Conservation (phyloP, 2,113 vertebrate species). For the Aepyceros melampus region DNA sequence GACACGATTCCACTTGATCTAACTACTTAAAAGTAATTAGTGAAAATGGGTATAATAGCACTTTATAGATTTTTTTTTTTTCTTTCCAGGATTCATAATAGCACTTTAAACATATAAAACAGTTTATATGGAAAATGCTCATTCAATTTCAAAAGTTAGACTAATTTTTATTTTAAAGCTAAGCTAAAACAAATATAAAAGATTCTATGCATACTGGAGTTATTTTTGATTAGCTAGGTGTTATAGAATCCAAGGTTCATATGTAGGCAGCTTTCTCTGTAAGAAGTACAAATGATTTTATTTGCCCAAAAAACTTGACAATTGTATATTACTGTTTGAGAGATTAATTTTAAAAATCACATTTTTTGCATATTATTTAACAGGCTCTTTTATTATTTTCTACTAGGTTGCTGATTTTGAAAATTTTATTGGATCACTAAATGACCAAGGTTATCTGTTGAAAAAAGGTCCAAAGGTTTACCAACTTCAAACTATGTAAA, state of each 20-base stretch:
- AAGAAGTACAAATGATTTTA: slow-evolving; percentile 8
- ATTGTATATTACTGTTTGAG: not conserved
- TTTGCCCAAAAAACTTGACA: slow-evolving; percentile 2
- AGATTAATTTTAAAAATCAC: not conserved
- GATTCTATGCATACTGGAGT: not conserved
- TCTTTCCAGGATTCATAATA: not conserved
- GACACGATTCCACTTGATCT: not conserved
- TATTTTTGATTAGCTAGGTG: not conserved
- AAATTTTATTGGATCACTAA: slow-evolving; percentile 92
- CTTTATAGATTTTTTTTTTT: not conserved
- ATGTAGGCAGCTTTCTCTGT: not conserved
- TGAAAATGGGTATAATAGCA: not conserved
- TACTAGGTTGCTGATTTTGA: slow-evolving; percentile 93
- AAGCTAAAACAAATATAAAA: slow-evolving; percentile 10
- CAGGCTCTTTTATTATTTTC: slow-evolving; percentile 5
- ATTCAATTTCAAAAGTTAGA: not conserved
- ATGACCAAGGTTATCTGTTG: slow-evolving; percentile 96
- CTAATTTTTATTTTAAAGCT: slow-evolving; percentile 2
- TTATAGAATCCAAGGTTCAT: not conserved
- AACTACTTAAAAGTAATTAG: not conserved
- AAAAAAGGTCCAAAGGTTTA: slow-evolving; percentile 93
- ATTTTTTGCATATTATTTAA: not conserved
- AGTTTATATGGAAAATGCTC: not conserved
- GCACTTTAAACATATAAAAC: not conserved
- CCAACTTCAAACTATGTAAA: slow-evolving; percentile 94